phyloP scores from a whole-genome alignment of 2,797 vertebrate genomes.

The Loriculus beryllinus region DNA sequence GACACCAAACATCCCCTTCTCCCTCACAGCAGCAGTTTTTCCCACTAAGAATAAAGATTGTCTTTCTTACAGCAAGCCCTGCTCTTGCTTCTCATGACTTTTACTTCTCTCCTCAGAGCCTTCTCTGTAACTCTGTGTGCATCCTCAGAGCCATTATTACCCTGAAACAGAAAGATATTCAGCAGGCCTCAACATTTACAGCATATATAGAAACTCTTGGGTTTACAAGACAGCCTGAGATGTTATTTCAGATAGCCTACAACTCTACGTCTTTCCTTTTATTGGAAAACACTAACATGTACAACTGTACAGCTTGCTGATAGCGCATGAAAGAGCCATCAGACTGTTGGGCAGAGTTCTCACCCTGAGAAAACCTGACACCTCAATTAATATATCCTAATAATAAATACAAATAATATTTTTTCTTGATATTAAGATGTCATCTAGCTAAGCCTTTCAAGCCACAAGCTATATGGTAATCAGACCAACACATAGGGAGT shows the following conservation, averaged over 20 bases:
- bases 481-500: background rate
- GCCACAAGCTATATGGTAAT: background rate
- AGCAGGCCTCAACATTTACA: background rate
- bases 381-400: background rate
- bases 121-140: accelerated
- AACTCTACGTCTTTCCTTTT: background rate
- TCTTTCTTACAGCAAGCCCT: background rate
- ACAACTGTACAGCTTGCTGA: background rate
- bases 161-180: background rate
- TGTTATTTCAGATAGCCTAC: background rate
- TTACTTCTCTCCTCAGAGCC: background rate
- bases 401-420: background rate
- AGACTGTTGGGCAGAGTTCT: background rate
- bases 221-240: background rate
- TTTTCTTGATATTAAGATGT: background rate
- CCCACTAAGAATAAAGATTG: background rate
- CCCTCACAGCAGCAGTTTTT: background rate
- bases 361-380: background rate
- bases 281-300: background rate
- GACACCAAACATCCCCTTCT: background rate
- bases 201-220: background rate
- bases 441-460: background rate
- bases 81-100: background rate
- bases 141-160: accelerated
- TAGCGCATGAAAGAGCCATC: background rate